A percentile compares a stretch with the other conserved stretches of the same genome.
phyloP scores from a whole-genome alignment of 1,140 invertebrate genomes.

The Dreissena polymorpha region DNA sequence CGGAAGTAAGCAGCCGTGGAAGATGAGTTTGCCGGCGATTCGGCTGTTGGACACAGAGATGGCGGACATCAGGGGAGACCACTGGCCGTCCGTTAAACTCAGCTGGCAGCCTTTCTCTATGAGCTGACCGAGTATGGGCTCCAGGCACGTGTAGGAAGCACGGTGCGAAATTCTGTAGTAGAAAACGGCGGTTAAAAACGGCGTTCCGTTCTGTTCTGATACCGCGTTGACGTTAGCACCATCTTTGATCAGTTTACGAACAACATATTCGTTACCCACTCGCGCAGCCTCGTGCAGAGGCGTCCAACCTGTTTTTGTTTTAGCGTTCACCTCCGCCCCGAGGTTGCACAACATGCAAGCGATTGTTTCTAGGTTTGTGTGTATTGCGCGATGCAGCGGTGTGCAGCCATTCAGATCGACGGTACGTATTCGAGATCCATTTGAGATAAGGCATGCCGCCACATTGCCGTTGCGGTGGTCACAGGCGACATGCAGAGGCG shows the following conservation, averaged over 20 bases:
- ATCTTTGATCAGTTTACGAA: slow-evolving; percentile 62
- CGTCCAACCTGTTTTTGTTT: slow-evolving; percentile 69
- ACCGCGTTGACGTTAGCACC: slow-evolving; percentile 70
- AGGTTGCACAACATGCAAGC: slow-evolving; percentile 68
- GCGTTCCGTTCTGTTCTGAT: slow-evolving; percentile 65
- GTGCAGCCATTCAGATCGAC: slow-evolving; percentile 66
- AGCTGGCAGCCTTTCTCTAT: slow-evolving; percentile 71
- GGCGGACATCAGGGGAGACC: slow-evolving; percentile 69
- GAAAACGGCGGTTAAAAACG: slow-evolving; percentile 74
- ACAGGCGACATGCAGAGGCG: slow-evolving; percentile 72
- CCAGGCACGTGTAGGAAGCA: slow-evolving; percentile 66
- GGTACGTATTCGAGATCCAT: slow-evolving; percentile 69
- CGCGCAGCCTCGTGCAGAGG: slow-evolving; percentile 73
- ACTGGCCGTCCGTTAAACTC: slow-evolving; percentile 72
- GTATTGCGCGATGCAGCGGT: slow-evolving; percentile 72
- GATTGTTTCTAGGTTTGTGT: slow-evolving; percentile 67
- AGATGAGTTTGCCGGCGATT: slow-evolving; percentile 70
- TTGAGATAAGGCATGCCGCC: slow-evolving; percentile 64
- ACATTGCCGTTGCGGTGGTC: slow-evolving; percentile 68
- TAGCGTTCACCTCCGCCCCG: slow-evolving; percentile 67
- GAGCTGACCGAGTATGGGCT: slow-evolving; percentile 63
- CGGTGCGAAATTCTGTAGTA: slow-evolving; percentile 71
- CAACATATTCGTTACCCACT: slow-evolving; percentile 71
- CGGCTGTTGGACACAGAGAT: slow-evolving; percentile 72
- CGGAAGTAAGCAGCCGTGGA: slow-evolving; percentile 68